These are phyloP conservation scores for Holotrichia oblita DNA, from an alignment of 1,140 invertebrate genomes.

Conservation along the genomic window DNA sequence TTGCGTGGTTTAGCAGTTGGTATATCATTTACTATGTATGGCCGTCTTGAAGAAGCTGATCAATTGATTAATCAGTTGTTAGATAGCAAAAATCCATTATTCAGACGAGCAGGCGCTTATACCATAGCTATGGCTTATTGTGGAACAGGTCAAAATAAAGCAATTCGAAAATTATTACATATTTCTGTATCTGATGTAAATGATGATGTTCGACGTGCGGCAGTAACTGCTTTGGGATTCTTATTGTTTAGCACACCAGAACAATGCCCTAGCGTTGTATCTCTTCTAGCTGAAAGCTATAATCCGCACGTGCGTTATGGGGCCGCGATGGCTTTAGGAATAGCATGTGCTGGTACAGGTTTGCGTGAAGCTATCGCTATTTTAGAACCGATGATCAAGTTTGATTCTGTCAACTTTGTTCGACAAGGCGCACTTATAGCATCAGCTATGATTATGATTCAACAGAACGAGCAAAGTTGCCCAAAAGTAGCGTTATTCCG, in stretches of 20 bases:
- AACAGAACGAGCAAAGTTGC: constrained; percentile 96
- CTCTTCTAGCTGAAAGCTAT: constrained; percentile 96
- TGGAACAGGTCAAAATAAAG: constrained; percentile 95
- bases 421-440: constrained; percentile 97
- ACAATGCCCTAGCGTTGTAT: constrained; percentile 96
- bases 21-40: constrained; percentile 96
- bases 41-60: constrained; percentile 94
- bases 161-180: constrained; percentile 91
- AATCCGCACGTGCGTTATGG: constrained; percentile 99
- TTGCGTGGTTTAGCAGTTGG: constrained; percentile 92
- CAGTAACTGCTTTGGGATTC: constrained; percentile 93
- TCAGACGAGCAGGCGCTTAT: constrained; percentile 93
- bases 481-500: constrained; percentile 96
- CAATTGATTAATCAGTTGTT: constrained; percentile 85
- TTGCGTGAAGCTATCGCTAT: constrained; percentile 95
- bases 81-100: constrained; percentile 85
- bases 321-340: constrained; percentile 98
- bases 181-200: constrained; percentile 98
- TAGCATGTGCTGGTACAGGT: constrained; percentile 97
- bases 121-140: constrained; percentile 98
- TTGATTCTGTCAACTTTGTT: constrained; percentile 98
- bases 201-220: constrained; percentile 95
- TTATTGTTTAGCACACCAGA: constrained; percentile 82
- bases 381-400: constrained; percentile 97
- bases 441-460: constrained; percentile 96